Evolutionary conservation across 2,888 invertebrate genomes (phyloP).

Genomic region (Anodontia alba): DNA sequence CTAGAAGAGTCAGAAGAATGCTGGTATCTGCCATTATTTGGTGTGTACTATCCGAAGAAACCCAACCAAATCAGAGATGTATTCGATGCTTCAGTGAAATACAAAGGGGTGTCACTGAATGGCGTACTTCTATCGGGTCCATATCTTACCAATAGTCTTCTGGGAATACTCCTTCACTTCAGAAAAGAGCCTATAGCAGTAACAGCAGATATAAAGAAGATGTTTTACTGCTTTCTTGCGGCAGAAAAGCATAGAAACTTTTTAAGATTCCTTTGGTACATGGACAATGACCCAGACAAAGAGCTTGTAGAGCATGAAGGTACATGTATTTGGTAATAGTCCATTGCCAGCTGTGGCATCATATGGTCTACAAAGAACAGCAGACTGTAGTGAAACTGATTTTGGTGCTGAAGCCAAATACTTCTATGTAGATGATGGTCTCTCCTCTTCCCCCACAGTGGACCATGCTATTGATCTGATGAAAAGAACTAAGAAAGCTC

Average conservation of each 20-base stretch:
- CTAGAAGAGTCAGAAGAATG: too few species aligned
- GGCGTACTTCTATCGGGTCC: conserved; percentile 38
- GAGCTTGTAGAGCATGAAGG: conserved; percentile 36
- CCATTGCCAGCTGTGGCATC: conserved; percentile 55
- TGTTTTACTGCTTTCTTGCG: conserved; percentile 38
- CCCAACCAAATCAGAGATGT: conserved; percentile 20
- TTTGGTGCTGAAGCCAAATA: conserved; percentile 29
- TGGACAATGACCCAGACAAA: conserved; percentile 29
- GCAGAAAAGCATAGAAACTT: conserved; percentile 29
- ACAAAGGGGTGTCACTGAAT: conserved; percentile 30
- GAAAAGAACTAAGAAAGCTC: conserved; percentile 35
- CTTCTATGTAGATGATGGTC: conserved; percentile 64
- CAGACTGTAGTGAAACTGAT: conserved; percentile 36
- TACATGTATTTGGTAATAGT: too few species aligned
- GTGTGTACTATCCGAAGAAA: conserved; percentile 12
- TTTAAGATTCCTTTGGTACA: conserved; percentile 47
- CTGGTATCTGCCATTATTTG: conserved; percentile 14
- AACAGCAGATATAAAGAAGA: conserved; percentile 41
- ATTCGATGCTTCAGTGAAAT: conserved; percentile 40
- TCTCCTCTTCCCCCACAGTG: conserved; percentile 31
- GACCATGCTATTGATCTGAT: conserved; percentile 40
- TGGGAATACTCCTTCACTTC: conserved; percentile 39
- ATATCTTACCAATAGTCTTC: conserved; percentile 39
- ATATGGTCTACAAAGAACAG: conserved; percentile 42
- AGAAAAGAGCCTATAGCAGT: conserved; percentile 33